Conservation (phyloP, 2,113 vertebrate species). For the Xiphias gladius region DNA sequence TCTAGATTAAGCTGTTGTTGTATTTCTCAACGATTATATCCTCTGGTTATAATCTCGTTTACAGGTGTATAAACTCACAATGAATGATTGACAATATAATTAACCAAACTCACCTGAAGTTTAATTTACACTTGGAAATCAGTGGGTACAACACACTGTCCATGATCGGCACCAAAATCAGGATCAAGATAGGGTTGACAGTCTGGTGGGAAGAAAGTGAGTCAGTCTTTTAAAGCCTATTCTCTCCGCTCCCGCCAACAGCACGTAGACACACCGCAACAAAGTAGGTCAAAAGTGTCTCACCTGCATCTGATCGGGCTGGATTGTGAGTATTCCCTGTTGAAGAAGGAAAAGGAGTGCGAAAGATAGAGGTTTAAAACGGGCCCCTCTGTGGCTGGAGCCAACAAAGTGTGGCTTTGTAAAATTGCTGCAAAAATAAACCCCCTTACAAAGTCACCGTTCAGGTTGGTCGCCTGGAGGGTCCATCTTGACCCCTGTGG, state of each 20-base stretch:
- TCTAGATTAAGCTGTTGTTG: too few relatives aligned
- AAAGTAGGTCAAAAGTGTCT: conserved; percentile 1
- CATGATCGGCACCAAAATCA: conserved; percentile 90
- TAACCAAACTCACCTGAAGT: conserved; percentile 91
- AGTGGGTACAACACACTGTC: conserved; percentile 90
- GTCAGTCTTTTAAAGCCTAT: background rate
- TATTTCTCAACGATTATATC: background rate
- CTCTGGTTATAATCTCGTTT: too few relatives aligned
- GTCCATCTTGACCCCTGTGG: conserved; percentile 96
- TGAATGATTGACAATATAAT: background rate
- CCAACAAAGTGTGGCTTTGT: background rate
- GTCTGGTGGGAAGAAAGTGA: conserved; percentile 80
- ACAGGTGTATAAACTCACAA: background rate
- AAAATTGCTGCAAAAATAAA: background rate
- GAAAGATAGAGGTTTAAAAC: background rate
- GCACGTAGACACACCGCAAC: too few relatives aligned
- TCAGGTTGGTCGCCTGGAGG: conserved; percentile 94
- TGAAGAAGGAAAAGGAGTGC: background rate
- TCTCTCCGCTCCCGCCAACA: background rate
- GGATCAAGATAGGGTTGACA: conserved; percentile 93
- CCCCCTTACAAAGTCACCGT: conserved; percentile 91
- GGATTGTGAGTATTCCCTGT: conserved; percentile 88
- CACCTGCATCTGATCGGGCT: conserved; percentile 99
- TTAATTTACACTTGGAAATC: conserved; percentile 90
- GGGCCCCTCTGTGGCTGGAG: background rate